Conservation (phyloP, 2,888 invertebrate species). For the Chironomus tentans region DNA sequence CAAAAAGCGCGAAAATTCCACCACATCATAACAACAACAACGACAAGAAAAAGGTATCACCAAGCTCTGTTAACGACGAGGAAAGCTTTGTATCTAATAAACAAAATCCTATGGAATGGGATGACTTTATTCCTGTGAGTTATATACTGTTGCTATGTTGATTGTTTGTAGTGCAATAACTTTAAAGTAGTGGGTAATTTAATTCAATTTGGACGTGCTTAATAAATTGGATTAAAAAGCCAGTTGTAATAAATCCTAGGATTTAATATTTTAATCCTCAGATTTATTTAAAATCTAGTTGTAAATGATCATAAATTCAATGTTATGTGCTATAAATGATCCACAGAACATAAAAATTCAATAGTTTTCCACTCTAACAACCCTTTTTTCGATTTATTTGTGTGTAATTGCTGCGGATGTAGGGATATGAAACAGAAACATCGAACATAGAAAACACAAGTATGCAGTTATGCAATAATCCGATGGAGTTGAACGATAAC, state of each 20-base stretch:
- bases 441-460: not conserved
- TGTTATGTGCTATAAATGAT: too few relatives aligned
- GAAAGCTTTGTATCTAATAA: conserved; percentile 22
- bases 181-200: not conserved
- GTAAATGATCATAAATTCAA: too few relatives aligned
- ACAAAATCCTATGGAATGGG: conserved; percentile 26
- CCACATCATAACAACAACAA: not conserved
- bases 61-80: not conserved
- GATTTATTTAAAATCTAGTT: too few relatives aligned
- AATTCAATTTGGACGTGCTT: too few relatives aligned
- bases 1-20: conserved; percentile 12
- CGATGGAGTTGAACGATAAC: conserved; percentile 10
- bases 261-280: too few relatives aligned
- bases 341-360: too few relatives aligned
- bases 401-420: not conserved
- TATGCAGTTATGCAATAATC: conserved; percentile 21
- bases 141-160: not conserved
- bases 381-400: not conserved
- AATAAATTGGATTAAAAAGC: too few relatives aligned
- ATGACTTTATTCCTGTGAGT: conserved; percentile 17
- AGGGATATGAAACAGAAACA: conserved; percentile 9
- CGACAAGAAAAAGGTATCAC: not conserved
- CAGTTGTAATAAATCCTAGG: too few relatives aligned
- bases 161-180: not conserved
- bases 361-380: not conserved